Percentiles rank a stretch among this genome's conserved stretches.
phyloP scores from a whole-genome alignment of 2,888 invertebrate genomes.

The Microctonus hyperodae region DNA sequence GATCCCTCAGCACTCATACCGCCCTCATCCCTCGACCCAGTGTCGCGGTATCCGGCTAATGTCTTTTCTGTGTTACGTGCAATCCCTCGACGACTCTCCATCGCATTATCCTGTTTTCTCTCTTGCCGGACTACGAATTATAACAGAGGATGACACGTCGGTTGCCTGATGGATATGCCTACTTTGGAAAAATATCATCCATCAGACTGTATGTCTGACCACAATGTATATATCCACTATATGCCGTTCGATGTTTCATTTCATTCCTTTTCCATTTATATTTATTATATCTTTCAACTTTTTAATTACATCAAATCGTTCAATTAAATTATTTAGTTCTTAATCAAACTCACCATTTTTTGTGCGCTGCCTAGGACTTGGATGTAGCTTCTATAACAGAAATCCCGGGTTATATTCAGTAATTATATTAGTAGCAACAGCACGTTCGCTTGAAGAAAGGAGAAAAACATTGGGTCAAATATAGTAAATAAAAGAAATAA shows the following conservation, averaged over 20 bases:
- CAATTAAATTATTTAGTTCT: no score
- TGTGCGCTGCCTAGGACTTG: no score
- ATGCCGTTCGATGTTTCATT: background rate
- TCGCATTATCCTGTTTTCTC: slow-evolving; percentile 37
- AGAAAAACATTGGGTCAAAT: slow-evolving; percentile 8
- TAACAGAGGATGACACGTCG: slow-evolving; percentile 52
- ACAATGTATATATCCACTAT: background rate
- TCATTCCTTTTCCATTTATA: background rate
- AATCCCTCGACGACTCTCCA: slow-evolving; percentile 52
- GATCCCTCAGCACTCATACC: slow-evolving; percentile 27
- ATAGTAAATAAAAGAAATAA: slow-evolving; percentile 10
- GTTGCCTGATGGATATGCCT: slow-evolving; percentile 45
- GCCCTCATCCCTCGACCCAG: slow-evolving; percentile 37
- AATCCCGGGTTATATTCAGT: slow-evolving; percentile 34
- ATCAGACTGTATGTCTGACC: slow-evolving; percentile 8
- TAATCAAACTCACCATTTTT: no score
- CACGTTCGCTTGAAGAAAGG: slow-evolving; percentile 11
- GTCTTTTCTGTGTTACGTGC: slow-evolving; percentile 62
- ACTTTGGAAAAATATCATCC: slow-evolving; percentile 34
- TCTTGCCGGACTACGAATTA: slow-evolving; percentile 50
- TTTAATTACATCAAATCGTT: no score
- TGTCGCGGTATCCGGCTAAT: slow-evolving; percentile 52
- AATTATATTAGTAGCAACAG: slow-evolving; percentile 24
- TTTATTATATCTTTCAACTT: slow-evolving; percentile 1
- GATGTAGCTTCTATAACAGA: slow-evolving; percentile 39